Percentiles rank a stretch among this genome's conserved stretches.
Conservation (phyloP, 1,140 invertebrate species). For the Halictus rubicundus region DNA sequence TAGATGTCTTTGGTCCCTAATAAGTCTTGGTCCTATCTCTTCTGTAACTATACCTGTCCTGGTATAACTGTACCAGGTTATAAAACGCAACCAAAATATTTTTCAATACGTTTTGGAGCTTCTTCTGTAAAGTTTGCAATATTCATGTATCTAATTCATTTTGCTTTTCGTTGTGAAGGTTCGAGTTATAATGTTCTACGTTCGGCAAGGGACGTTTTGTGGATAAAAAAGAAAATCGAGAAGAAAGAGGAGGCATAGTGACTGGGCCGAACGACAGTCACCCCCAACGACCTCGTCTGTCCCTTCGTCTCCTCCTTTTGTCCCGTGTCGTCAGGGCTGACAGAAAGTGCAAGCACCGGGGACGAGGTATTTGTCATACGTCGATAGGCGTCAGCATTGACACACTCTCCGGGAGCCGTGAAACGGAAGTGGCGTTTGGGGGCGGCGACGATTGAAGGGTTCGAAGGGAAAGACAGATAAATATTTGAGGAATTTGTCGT, state of each 20-base stretch:
- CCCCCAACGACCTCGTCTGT: conserved; percentile 13
- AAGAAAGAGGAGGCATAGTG: conserved; percentile 8
- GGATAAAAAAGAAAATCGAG: neutral
- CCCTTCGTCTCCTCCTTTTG: conserved; percentile 42
- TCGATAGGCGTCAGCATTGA: conserved; percentile 78
- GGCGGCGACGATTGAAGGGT: conserved; percentile 57
- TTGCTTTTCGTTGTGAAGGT: too few relatives aligned
- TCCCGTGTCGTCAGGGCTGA: conserved; percentile 62
- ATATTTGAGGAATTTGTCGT: conserved; percentile 80
- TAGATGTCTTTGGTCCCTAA: too few relatives aligned
- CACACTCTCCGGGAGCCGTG: conserved; percentile 72
- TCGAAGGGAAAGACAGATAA: conserved; percentile 72
- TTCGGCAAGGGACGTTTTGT: neutral
- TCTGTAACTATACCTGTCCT: too few relatives aligned
- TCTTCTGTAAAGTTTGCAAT: too few relatives aligned
- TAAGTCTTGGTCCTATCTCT: too few relatives aligned
- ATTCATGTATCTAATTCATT: too few relatives aligned
- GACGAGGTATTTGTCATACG: conserved; percentile 77
- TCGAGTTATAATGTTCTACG: neutral
- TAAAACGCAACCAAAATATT: too few relatives aligned
- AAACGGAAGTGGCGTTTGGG: conserved; percentile 70
- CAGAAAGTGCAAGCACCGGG: conserved; percentile 51
- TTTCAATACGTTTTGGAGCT: too few relatives aligned
- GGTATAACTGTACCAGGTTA: too few relatives aligned
- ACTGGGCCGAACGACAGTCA: conserved; percentile 11